Percentiles rank a stretch among this genome's conserved stretches.
Evolutionary conservation across 2,888 invertebrate genomes (phyloP).

Genomic region (Hedya salicella): DNA sequence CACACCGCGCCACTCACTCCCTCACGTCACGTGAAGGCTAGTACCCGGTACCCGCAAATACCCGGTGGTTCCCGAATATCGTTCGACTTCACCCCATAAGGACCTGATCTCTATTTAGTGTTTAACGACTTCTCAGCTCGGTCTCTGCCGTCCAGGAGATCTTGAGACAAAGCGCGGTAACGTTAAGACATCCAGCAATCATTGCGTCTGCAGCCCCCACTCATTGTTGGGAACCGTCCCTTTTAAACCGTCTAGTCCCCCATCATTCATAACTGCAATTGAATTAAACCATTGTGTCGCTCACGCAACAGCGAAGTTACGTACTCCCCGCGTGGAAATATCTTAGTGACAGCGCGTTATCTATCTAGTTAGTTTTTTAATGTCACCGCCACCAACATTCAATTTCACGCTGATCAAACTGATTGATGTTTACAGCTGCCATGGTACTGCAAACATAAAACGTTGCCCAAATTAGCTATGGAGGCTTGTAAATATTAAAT

Average conservation of each 20-base stretch:
- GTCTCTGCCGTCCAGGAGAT: slow-evolving; percentile 45
- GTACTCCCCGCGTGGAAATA: slow-evolving; percentile 1
- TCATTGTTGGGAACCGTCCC: slow-evolving; percentile 54
- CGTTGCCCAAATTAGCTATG: not conserved
- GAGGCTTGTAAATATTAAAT: not conserved
- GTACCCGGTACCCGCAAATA: slow-evolving; percentile 46
- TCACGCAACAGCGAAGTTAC: slow-evolving; percentile 28
- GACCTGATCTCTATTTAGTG: slow-evolving; percentile 44
- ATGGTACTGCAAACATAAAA: not conserved
- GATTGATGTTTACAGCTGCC: slow-evolving; percentile 18
- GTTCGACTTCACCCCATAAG: slow-evolving; percentile 57
- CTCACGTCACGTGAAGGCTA: slow-evolving; percentile 52
- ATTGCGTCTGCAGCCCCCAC: slow-evolving; percentile 53
- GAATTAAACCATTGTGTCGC: slow-evolving; percentile 20
- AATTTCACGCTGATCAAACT: slow-evolving; percentile 19
- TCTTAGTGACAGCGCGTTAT: slow-evolving; percentile 10
- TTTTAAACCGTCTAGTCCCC: slow-evolving; percentile 55
- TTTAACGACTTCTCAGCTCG: slow-evolving; percentile 15
- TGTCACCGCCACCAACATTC: slow-evolving; percentile 7
- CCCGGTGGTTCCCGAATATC: slow-evolving; percentile 65
- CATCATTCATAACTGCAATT: slow-evolving; percentile 35
- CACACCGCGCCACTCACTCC: slow-evolving; percentile 58
- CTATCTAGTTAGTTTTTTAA: slow-evolving; percentile 19
- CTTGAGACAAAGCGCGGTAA: slow-evolving; percentile 54
- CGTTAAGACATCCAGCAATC: slow-evolving; percentile 50